Conservation (phyloP, 2,113 vertebrate species). For the Leuciscus idus region DNA sequence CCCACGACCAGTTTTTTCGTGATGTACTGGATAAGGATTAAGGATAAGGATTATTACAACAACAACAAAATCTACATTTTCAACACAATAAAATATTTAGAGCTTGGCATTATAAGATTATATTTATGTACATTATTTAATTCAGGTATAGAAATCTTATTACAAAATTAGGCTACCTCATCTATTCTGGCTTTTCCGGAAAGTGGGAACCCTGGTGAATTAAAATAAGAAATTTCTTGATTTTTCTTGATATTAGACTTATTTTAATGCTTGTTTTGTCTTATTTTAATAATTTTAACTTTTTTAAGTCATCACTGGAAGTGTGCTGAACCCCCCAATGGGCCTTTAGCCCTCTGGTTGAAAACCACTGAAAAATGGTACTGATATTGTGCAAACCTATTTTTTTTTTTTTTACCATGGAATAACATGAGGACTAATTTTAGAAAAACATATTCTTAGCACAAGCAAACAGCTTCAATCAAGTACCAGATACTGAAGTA, state of each 20-base stretch:
- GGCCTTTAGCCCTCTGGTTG: neutral
- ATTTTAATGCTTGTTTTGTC: neutral
- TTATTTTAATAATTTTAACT: too few relatives aligned
- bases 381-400: neutral
- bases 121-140: neutral
- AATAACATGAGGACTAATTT: neutral
- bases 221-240: neutral
- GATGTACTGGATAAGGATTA: too few relatives aligned
- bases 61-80: too few relatives aligned
- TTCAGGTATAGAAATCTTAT: neutral
- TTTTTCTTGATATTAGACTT: neutral
- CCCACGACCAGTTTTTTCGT: too few relatives aligned
- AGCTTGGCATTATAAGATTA: neutral
- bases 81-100: neutral
- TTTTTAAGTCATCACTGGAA: neutral
- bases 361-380: neutral
- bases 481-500: constrained; percentile 6
- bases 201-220: neutral
- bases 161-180: neutral
- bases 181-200: neutral
- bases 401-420: neutral
- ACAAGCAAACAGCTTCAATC: neutral
- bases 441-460: constrained; percentile 3
- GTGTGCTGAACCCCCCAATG: neutral
- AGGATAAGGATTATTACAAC: too few relatives aligned